Evolutionary conservation across 2,888 invertebrate genomes (phyloP).

Genomic region (Thumatha senex): DNA sequence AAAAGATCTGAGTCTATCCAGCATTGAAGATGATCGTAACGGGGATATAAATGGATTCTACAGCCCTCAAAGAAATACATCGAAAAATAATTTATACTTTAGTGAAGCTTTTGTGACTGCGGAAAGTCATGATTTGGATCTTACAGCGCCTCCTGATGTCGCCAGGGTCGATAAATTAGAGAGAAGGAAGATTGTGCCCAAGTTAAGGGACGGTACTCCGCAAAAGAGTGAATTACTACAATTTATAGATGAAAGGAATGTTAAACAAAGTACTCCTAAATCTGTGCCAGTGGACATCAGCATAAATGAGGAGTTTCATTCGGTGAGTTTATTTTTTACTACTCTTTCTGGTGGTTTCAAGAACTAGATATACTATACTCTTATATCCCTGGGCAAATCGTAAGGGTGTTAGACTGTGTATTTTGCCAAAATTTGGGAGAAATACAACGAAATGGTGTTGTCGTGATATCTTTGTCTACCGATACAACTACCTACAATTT

Average conservation of each 20-base stretch:
- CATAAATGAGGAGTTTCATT: conserved; percentile 53
- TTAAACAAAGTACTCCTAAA: conserved; percentile 62
- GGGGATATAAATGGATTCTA: conserved; percentile 58
- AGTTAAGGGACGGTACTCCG: conserved; percentile 46
- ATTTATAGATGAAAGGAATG: conserved; percentile 37
- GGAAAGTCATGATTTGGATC: conserved; percentile 54
- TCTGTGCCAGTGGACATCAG: conserved; percentile 39
- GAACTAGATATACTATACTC: too few relatives aligned
- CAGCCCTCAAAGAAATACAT: conserved; percentile 70
- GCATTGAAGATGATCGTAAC: conserved; percentile 69
- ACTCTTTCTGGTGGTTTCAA: not conserved
- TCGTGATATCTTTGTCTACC: too few relatives aligned
- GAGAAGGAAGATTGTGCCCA: conserved; percentile 53
- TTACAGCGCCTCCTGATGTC: conserved; percentile 57
- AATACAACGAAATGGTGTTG: too few relatives aligned
- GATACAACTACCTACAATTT: too few relatives aligned
- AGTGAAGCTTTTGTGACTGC: conserved; percentile 68
- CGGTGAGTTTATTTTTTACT: conserved; percentile 29
- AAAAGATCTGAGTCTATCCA: conserved; percentile 68
- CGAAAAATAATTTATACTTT: conserved; percentile 75
- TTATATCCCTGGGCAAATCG: too few relatives aligned
- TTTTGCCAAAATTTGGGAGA: too few relatives aligned
- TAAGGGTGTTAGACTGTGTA: too few relatives aligned
- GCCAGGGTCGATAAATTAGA: conserved; percentile 48
- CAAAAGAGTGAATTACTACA: conserved; percentile 44